Evolutionary conservation across 2,888 invertebrate genomes (phyloP).

Genomic region (Dynastes tityus): DNA sequence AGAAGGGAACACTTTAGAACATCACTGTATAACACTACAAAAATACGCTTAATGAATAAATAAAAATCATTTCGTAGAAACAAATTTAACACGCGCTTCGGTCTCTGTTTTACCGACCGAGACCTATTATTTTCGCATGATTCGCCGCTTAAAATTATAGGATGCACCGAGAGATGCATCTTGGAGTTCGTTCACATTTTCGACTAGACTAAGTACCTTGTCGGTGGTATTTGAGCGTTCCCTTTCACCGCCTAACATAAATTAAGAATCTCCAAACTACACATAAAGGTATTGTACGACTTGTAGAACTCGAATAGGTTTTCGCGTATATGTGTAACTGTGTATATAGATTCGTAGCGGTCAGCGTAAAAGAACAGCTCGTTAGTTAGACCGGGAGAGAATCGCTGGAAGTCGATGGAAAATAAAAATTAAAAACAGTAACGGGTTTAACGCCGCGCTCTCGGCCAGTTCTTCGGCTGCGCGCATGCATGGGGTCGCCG

Average conservation of each 20-base stretch:
- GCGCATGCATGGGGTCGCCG: conserved; percentile 26
- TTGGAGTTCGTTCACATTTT: background rate
- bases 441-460: conserved; percentile 24
- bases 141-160: conserved; percentile 3
- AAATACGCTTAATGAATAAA: no score
- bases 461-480: background rate
- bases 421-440: conserved; percentile 43
- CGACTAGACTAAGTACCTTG: background rate
- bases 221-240: background rate
- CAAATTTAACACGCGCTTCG: no score
- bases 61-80: no score
- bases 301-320: background rate
- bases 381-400: background rate
- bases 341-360: background rate
- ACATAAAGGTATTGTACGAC: background rate
- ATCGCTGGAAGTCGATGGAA: background rate
- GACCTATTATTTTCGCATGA: no score
- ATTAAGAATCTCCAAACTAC: background rate
- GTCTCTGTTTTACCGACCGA: no score
- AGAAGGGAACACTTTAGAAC: no score
- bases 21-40: no score
- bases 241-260: background rate
- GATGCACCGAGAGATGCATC: background rate
- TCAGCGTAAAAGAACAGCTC: background rate
- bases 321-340: background rate